These are phyloP conservation scores for cat (Felis catus) DNA, from an alignment of 2,113 vertebrate species.

Conservation along the genomic window F.catus_Fca126_mat1.0 CM031418.1:34468501-34469000, in stretches of 20 bases:
- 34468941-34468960: slow-evolving; percentile 24
- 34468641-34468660: neutral
- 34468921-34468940: neutral
- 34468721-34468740: neutral
- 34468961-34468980: slow-evolving; percentile 60
- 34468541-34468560: neutral
- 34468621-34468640: neutral
- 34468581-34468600: neutral
- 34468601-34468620: neutral
- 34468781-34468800: neutral
- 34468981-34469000: slow-evolving; percentile 63
- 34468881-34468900: neutral
- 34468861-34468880: neutral
- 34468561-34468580: neutral
- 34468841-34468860: neutral
- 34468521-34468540: neutral
- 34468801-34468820: neutral
- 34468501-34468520: neutral
- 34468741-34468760: neutral
- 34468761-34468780: neutral
- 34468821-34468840: slow-evolving; percentile 21
- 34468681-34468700: neutral
- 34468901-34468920: slow-evolving; percentile 5
- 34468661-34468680: accelerated
- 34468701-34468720: neutral